A percentile compares a stretch with the other conserved stretches of the same genome.
Conservation (phyloP, 2,888 invertebrate species). For the Oscheius onirici region DNA sequence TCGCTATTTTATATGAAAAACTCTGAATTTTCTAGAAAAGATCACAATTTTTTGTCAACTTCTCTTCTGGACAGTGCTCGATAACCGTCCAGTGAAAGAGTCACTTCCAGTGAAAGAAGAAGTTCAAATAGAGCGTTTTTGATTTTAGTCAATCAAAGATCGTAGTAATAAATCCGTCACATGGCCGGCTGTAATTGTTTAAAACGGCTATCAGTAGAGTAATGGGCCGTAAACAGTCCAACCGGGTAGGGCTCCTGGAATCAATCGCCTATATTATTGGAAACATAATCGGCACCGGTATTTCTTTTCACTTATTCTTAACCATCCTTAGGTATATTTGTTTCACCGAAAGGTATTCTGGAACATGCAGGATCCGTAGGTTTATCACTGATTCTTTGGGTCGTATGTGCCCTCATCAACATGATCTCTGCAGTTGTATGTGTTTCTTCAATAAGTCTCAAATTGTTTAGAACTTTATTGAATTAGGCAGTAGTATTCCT, state of each 20-base stretch:
- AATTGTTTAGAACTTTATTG: conserved; percentile 47
- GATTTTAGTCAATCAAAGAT: too few relatives aligned
- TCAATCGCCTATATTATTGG: conserved; percentile 48
- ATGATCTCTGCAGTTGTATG: conserved; percentile 31
- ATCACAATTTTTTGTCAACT: neutral
- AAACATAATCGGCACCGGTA: conserved; percentile 41
- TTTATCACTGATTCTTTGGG: conserved; percentile 49
- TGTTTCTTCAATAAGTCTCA: neutral
- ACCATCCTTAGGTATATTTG: conserved; percentile 41
- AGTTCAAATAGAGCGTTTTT: too few relatives aligned
- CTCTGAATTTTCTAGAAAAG: neutral
- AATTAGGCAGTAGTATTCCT: conserved; percentile 53
- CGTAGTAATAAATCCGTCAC: too few relatives aligned
- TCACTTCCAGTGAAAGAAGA: too few relatives aligned
- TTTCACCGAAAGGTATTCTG: conserved; percentile 51
- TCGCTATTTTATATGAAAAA: neutral
- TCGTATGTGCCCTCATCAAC: conserved; percentile 45
- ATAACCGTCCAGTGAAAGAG: neutral
- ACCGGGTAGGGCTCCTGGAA: conserved; percentile 47
- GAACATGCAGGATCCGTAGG: conserved; percentile 50
- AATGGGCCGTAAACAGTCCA: conserved; percentile 44
- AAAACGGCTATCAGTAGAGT: neutral
- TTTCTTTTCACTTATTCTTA: neutral
- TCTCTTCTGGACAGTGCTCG: neutral
- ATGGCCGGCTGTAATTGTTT: neutral